These are phyloP conservation scores for Drymodes brunneopygia DNA, from an alignment of 2,113 vertebrate species.

Conservation along the genomic window DNA sequence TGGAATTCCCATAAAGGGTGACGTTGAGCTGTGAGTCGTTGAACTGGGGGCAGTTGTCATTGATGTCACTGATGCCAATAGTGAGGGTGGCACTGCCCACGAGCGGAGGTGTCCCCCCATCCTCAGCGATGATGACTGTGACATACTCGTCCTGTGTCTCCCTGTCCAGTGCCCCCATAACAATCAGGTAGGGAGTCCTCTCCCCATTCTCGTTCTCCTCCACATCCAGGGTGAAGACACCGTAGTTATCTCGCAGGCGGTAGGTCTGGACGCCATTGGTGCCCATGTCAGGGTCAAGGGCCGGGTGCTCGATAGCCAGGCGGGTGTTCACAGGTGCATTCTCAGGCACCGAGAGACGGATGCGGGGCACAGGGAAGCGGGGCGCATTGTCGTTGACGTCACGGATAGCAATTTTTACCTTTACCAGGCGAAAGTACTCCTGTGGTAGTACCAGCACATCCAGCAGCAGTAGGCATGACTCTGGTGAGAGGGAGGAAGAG, in stretches of 20 bases:
- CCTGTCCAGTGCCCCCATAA: conserved; percentile 87
- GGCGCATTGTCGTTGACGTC: conserved; percentile 94
- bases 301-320: conserved; percentile 89
- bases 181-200: conserved; percentile 90
- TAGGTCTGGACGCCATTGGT: conserved; percentile 89
- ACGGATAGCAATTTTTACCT: conserved; percentile 89
- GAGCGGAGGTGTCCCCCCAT: conserved; percentile 87
- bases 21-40: conserved; percentile 81
- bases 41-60: conserved; percentile 95
- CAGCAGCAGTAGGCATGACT: conserved; percentile 84
- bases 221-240: conserved; percentile 91
- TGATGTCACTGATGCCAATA: conserved; percentile 89
- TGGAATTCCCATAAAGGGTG: conserved; percentile 87
- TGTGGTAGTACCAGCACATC: conserved; percentile 93
- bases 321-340: conserved; percentile 88
- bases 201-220: conserved; percentile 94
- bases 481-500: conserved; percentile 33
- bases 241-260: conserved; percentile 87
- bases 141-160: conserved; percentile 85
- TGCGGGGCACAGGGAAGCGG: conserved; percentile 83
- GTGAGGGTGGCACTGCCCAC: conserved; percentile 89
- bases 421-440: conserved; percentile 92
- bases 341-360: conserved; percentile 85
- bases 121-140: conserved; percentile 91
- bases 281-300: conserved; percentile 87